These are phyloP conservation scores for Mimumesa dahlbomi DNA, from an alignment of 2,888 invertebrate genomes.

Conservation along the genomic window DNA sequence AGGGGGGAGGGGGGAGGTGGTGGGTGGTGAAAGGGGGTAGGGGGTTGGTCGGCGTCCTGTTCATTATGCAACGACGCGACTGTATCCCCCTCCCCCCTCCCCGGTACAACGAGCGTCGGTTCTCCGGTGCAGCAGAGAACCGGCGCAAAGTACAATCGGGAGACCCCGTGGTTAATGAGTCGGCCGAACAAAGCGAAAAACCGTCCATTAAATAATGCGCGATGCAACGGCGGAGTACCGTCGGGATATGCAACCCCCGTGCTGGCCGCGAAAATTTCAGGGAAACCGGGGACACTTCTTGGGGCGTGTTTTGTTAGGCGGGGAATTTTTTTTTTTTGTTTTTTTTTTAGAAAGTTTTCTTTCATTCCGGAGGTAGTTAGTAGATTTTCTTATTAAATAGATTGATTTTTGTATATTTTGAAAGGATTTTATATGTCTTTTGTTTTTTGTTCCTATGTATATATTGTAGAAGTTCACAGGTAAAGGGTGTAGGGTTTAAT, in stretches of 20 bases:
- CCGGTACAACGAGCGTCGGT: constrained; percentile 66
- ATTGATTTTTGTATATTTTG: too few relatives aligned
- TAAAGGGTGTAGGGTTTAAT: constrained; percentile 30
- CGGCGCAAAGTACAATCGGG: constrained; percentile 76
- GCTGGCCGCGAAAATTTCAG: constrained; percentile 24
- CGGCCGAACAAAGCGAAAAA: constrained; percentile 78
- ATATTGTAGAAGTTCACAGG: too few relatives aligned
- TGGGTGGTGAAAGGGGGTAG: constrained; percentile 48
- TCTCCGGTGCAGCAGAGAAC: constrained; percentile 70
- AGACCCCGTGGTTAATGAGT: constrained; percentile 77
- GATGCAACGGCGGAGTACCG: constrained; percentile 68
- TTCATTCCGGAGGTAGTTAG: too few relatives aligned
- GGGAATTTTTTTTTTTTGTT: too few relatives aligned
- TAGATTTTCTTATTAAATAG: too few relatives aligned
- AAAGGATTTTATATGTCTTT: too few relatives aligned
- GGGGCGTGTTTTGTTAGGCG: too few relatives aligned
- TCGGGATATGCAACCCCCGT: constrained; percentile 34
- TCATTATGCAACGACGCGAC: constrained; percentile 78
- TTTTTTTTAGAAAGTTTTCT: too few relatives aligned
- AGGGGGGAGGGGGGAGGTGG: constrained; percentile 45
- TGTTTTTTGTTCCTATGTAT: too few relatives aligned
- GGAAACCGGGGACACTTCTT: too few relatives aligned
- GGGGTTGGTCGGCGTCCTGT: constrained; percentile 72
- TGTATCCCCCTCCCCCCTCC: too few relatives aligned
- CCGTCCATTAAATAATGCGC: constrained; percentile 78